These are phyloP conservation scores for Aspidiotus rigidus DNA, from an alignment of 2,888 invertebrate genomes.

Conservation along the genomic window DNA sequence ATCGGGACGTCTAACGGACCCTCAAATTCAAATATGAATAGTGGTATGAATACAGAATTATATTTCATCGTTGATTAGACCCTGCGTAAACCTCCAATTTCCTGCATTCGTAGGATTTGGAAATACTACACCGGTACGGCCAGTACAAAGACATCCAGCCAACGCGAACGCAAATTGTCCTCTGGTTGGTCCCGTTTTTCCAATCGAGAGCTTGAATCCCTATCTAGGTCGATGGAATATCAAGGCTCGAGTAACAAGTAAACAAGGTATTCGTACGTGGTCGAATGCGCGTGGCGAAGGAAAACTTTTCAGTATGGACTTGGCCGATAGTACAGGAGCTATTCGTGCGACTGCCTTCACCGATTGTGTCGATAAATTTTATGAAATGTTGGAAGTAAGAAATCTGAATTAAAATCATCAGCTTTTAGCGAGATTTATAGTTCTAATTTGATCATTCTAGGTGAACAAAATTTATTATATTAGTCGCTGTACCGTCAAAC, in stretches of 20 bases:
- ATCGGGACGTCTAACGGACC: neutral
- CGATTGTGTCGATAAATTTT: slow-evolving; percentile 78
- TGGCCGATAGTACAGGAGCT: slow-evolving; percentile 90
- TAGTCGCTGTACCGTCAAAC: slow-evolving; percentile 72
- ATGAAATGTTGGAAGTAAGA: slow-evolving; percentile 71
- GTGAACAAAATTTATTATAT: slow-evolving; percentile 75
- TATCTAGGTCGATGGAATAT: slow-evolving; percentile 94
- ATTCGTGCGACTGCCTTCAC: slow-evolving; percentile 86
- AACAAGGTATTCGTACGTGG: slow-evolving; percentile 74
- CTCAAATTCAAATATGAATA: slow-evolving; percentile 31
- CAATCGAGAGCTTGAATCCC: slow-evolving; percentile 76
- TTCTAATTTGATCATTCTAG: slow-evolving; percentile 47
- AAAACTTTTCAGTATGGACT: slow-evolving; percentile 81
- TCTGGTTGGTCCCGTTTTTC: slow-evolving; percentile 51
- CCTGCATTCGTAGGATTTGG: neutral
- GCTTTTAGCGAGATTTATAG: neutral
- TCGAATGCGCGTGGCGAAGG: slow-evolving; percentile 88
- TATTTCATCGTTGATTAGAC: neutral
- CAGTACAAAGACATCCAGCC: too few relatives aligned
- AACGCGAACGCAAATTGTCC: too few relatives aligned
- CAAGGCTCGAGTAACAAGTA: slow-evolving; percentile 76
- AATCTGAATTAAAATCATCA: slow-evolving; percentile 5
- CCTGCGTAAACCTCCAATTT: neutral
- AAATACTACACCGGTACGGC: too few relatives aligned
- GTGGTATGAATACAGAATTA: slow-evolving; percentile 29